A percentile compares a stretch with the other conserved stretches of the same genome.
These are phyloP conservation scores for Drosophila arawakana DNA, from an alignment of 1,140 invertebrate species.

Conservation along the genomic window DNA sequence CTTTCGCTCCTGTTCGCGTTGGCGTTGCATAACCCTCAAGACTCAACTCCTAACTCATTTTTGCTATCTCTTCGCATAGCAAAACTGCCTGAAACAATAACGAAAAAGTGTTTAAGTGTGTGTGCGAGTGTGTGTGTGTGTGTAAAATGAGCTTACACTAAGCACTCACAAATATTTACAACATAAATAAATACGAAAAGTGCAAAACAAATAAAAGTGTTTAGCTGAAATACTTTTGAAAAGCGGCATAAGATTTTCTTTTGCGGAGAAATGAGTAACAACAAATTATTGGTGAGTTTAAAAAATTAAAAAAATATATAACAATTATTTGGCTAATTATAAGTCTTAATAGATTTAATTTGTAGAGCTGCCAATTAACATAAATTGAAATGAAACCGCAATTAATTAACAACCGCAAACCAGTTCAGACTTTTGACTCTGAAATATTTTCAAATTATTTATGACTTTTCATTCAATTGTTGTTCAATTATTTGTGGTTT, in stretches of 20 bases:
- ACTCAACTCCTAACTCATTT: slow-evolving; percentile 31
- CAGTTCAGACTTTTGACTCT: slow-evolving; percentile 31
- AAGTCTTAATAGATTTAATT: slow-evolving; percentile 4
- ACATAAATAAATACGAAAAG: slow-evolving; percentile 41
- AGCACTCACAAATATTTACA: slow-evolving; percentile 55
- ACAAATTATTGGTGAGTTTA: slow-evolving; percentile 73
- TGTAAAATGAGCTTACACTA: slow-evolving; percentile 56
- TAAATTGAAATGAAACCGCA: slow-evolving; percentile 10
- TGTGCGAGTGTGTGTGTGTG: slow-evolving; percentile 49
- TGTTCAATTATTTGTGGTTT: background rate
- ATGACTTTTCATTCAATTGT: slow-evolving; percentile 44
- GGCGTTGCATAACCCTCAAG: slow-evolving; percentile 68
- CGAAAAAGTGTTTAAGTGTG: slow-evolving; percentile 6
- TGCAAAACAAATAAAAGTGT: slow-evolving; percentile 58
- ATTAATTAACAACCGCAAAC: slow-evolving; percentile 39
- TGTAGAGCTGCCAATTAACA: slow-evolving; percentile 22
- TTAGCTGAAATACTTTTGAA: slow-evolving; percentile 28
- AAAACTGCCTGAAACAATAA: slow-evolving; percentile 54
- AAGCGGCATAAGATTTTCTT: slow-evolving; percentile 55
- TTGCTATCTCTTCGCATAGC: slow-evolving; percentile 14
- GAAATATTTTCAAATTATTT: slow-evolving; percentile 42
- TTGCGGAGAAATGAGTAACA: slow-evolving; percentile 82
- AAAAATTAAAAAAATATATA: background rate
- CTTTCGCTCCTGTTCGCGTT: slow-evolving; percentile 45
- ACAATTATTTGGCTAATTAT: slow-evolving; percentile 9